phyloP scores from a whole-genome alignment of 2,797 vertebrate genomes.

The Cryptoblepharus egeriae region DNA sequence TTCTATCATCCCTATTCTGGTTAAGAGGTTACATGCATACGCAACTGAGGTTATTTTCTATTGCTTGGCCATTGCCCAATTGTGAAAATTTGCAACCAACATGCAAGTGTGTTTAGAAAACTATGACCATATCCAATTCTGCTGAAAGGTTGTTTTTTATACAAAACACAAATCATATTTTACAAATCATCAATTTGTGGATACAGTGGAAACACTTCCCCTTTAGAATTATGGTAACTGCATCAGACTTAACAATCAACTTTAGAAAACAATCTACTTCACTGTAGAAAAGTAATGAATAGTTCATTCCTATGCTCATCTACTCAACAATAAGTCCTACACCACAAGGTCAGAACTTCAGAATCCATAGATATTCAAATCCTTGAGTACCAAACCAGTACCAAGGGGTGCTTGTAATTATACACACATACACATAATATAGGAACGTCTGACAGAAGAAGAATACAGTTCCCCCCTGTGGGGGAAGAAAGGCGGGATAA shows the following conservation, averaged over 20 bases:
- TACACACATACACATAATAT: neutral
- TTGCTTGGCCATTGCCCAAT: neutral
- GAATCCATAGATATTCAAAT: no score
- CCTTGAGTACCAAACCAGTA: no score
- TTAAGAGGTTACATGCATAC: neutral
- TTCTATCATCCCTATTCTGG: neutral
- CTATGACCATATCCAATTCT: neutral
- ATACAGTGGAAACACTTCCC: neutral
- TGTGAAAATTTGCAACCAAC: neutral
- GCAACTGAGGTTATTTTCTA: neutral
- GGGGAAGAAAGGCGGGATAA: no score
- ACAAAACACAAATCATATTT: neutral
- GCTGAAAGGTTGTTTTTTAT: neutral
- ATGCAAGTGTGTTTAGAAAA: neutral
- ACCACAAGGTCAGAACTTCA: no score
- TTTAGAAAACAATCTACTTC: neutral
- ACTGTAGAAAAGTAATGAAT: neutral
- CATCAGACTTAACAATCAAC: no score
- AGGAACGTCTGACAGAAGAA: no score
- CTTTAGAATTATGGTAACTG: neutral
- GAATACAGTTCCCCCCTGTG: no score
- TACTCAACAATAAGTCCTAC: no score
- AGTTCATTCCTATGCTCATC: no score
- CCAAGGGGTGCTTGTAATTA: neutral
- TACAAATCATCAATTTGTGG: neutral